Conservation (phyloP, 2,888 invertebrate species). For the Brachynemurus nebulosus region DNA sequence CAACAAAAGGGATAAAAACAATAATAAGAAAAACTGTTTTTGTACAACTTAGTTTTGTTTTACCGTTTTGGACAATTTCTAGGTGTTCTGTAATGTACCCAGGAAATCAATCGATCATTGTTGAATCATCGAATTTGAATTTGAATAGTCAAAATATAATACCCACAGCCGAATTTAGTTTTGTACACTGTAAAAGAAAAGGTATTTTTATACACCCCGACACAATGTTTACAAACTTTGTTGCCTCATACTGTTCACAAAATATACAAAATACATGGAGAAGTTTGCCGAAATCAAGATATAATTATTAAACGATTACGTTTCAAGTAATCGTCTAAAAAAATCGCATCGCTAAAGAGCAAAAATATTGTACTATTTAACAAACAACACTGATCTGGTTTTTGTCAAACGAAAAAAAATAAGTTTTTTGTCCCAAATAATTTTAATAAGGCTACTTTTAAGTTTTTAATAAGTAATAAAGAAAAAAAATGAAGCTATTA, state of each 20-base stretch:
- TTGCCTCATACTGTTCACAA: slow-evolving; percentile 16
- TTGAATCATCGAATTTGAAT: not conserved
- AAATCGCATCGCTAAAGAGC: slow-evolving; percentile 8
- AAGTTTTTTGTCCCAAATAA: not conserved
- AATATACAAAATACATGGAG: not conserved
- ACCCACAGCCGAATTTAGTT: slow-evolving; percentile 42
- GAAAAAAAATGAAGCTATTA: slow-evolving; percentile 73
- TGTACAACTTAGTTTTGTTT: no score
- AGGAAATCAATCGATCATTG: slow-evolving; percentile 5
- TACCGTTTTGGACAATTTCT: not conserved
- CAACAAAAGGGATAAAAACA: not conserved
- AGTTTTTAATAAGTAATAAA: not conserved
- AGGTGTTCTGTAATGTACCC: slow-evolving; percentile 9
- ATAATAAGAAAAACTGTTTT: slow-evolving; percentile 2
- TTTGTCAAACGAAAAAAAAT: not conserved
- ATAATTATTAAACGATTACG: slow-evolving; percentile 10
- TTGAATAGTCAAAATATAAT: slow-evolving; percentile 35
- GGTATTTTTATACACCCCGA: slow-evolving; percentile 77
- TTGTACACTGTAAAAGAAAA: slow-evolving; percentile 72
- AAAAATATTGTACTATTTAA: slow-evolving; percentile 5
- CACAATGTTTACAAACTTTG: slow-evolving; percentile 75
- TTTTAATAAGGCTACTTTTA: not conserved
- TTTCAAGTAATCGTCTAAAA: not conserved
- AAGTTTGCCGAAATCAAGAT: not conserved
- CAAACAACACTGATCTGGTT: slow-evolving; percentile 8